These are phyloP conservation scores for Monopterus albus DNA, from an alignment of 2,113 vertebrate genomes.

Conservation along the genomic window DNA sequence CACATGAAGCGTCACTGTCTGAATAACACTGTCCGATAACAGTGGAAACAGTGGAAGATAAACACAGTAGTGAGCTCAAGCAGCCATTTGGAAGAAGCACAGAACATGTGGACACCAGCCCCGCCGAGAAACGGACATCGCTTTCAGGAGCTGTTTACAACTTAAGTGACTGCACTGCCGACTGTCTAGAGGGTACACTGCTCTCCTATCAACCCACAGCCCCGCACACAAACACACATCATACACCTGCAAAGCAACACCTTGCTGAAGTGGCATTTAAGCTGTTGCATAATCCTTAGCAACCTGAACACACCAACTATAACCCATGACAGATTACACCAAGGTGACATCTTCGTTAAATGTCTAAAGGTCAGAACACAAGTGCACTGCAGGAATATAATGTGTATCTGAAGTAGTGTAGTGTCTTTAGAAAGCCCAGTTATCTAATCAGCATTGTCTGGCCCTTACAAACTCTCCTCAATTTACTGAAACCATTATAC, in stretches of 20 bases:
- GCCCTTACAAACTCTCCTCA: neutral
- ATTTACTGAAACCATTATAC: neutral
- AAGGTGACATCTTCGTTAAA: conserved; percentile 28
- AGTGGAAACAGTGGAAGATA: neutral
- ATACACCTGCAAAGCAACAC: conserved; percentile 33
- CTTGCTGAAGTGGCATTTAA: conserved; percentile 55
- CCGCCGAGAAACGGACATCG: too few relatives aligned
- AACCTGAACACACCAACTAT: conserved; percentile 20
- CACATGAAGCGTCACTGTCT: neutral
- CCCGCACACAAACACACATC: neutral
- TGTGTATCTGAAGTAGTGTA: neutral
- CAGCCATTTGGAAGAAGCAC: too few relatives aligned
- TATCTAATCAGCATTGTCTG: conserved; percentile 12
- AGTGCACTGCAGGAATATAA: neutral
- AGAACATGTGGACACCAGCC: too few relatives aligned
- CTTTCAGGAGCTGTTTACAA: too few relatives aligned
- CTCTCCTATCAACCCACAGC: neutral
- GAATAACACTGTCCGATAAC: too few relatives aligned
- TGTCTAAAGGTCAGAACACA: conserved; percentile 21
- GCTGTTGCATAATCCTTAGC: conserved; percentile 60
- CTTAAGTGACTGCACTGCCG: conserved; percentile 24
- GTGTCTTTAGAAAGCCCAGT: conserved; percentile 1
- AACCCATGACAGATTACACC: conserved; percentile 42
- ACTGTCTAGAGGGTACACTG: neutral
- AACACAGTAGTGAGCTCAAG: too few relatives aligned